phyloP scores from a whole-genome alignment of 2,113 vertebrate genomes.

The Platysteira castanea region DNA sequence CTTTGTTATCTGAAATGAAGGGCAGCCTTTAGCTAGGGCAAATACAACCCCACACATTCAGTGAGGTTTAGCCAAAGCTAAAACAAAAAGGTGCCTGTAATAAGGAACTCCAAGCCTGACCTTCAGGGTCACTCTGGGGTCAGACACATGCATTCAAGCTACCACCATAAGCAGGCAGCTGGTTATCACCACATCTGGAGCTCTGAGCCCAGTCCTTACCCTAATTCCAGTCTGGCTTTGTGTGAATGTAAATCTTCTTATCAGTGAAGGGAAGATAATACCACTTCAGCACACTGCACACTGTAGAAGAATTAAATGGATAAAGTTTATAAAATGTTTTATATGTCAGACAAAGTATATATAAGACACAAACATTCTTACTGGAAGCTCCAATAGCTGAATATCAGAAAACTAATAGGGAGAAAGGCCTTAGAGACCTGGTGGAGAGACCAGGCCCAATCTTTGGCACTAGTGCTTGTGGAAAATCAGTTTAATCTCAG shows the following conservation, averaged over 20 bases:
- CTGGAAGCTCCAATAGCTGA: background rate
- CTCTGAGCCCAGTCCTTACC: background rate
- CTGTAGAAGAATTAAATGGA: background rate
- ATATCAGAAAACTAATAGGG: background rate
- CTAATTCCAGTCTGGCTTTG: background rate
- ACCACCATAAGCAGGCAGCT: background rate
- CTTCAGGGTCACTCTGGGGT: background rate
- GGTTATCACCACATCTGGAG: background rate
- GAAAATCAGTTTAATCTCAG: background rate
- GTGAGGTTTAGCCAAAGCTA: background rate
- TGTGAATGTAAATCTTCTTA: constrained; percentile 20
- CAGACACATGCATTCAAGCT: background rate
- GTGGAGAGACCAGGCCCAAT: background rate
- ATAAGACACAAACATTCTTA: background rate
- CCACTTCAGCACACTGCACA: background rate
- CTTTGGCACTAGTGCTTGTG: background rate
- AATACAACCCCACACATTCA: background rate
- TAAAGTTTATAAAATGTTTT: constrained; percentile 3
- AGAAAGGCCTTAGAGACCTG: background rate
- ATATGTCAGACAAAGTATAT: background rate
- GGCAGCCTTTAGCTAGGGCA: background rate
- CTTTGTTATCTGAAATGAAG: background rate
- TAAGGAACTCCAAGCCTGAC: background rate
- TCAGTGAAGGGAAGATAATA: background rate
- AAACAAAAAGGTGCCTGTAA: background rate